Evolutionary conservation across 2,113 vertebrate species (phyloP).

Genomic region (Paratilapia polleni): DNA sequence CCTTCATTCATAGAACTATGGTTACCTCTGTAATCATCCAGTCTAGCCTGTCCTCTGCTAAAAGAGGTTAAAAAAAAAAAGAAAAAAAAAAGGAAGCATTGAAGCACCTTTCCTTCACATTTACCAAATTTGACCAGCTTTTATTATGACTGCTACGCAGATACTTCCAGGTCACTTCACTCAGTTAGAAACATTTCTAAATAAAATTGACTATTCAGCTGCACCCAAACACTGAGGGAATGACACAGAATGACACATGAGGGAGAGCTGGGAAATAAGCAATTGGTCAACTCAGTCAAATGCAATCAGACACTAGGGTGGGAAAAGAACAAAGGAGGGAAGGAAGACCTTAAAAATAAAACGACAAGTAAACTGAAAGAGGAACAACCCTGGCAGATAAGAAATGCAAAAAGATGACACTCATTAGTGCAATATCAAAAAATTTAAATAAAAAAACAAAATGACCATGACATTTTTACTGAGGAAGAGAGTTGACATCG

Average conservation of each 20-base stretch:
- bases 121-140: background rate
- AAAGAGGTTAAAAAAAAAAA: too few species aligned
- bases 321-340: background rate
- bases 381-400: background rate
- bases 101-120: too few species aligned
- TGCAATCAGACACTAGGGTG: background rate
- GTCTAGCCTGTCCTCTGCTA: too few species aligned
- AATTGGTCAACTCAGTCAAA: background rate
- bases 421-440: background rate
- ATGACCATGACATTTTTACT: background rate
- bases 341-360: background rate
- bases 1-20: too few species aligned
- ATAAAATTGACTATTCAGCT: background rate
- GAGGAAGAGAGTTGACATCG: background rate
- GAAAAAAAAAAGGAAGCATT: too few species aligned
- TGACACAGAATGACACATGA: background rate
- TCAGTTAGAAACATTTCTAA: background rate
- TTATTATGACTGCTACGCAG: too few species aligned
- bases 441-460: rapidly evolving
- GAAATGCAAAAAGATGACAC: background rate
- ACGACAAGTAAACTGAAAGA: background rate
- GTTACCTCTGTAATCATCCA: too few species aligned
- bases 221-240: background rate
- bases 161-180: background rate
- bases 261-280: background rate